These are phyloP conservation scores for Taphrorychus bicolor DNA, from an alignment of 2,888 invertebrate genomes.

Conservation along the genomic window DNA sequence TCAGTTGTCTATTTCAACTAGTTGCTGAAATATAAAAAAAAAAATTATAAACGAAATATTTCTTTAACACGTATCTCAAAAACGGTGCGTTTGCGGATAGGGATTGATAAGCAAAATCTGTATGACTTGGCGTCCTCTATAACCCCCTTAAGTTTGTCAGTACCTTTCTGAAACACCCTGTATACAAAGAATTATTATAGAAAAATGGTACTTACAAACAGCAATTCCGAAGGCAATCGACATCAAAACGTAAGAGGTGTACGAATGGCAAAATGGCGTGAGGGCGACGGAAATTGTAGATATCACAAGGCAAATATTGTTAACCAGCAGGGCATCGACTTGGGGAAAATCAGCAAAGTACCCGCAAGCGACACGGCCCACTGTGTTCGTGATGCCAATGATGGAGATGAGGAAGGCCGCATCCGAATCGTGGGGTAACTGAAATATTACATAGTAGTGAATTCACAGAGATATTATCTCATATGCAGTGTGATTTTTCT, in stretches of 20 bases:
- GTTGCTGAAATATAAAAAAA: too few relatives aligned
- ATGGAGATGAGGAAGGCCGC: conserved; percentile 82
- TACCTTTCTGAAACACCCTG: too few relatives aligned
- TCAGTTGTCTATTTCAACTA: too few relatives aligned
- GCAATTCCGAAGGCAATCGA: conserved; percentile 91
- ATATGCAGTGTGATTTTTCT: too few relatives aligned
- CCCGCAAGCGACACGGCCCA: conserved; percentile 90
- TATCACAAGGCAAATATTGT: conserved; percentile 90
- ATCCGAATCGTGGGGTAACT: conserved; percentile 74
- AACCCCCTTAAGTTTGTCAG: too few relatives aligned
- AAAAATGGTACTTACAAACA: conserved; percentile 72
- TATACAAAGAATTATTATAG: neutral
- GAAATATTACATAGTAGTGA: too few relatives aligned
- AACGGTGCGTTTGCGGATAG: too few relatives aligned
- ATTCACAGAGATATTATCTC: too few relatives aligned
- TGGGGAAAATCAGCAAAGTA: conserved; percentile 90
- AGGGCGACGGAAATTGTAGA: conserved; percentile 85
- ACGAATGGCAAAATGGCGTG: conserved; percentile 84
- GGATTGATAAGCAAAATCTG: too few relatives aligned
- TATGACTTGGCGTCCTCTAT: too few relatives aligned
- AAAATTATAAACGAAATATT: too few relatives aligned
- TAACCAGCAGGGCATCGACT: conserved; percentile 91
- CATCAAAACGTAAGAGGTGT: conserved; percentile 78
- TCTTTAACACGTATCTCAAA: too few relatives aligned
- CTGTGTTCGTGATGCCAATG: conserved; percentile 92